phyloP scores from a whole-genome alignment of 2,113 vertebrate genomes.

The Cnemophilus loriae region DNA sequence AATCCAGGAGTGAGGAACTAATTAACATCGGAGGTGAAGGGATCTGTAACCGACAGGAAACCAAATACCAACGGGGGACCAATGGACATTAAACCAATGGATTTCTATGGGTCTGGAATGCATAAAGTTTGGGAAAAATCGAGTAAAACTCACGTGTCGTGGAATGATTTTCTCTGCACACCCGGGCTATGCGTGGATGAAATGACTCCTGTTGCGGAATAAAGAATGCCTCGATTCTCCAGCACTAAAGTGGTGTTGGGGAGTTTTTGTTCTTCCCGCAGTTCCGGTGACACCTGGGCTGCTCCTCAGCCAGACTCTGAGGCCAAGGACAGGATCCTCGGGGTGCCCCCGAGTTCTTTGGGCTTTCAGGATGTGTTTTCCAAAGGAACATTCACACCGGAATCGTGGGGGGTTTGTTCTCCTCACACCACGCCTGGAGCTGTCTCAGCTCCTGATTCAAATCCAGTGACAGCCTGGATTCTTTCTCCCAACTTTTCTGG shows the following conservation, averaged over 20 bases:
- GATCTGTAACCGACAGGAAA: background rate
- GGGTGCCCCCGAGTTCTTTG: rapidly evolving
- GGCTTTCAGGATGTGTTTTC: rapidly evolving
- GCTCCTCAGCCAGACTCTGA: background rate
- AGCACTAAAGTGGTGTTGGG: background rate
- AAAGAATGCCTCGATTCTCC: background rate
- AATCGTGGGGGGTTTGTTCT: background rate
- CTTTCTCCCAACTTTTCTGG: background rate
- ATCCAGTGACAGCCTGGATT: background rate
- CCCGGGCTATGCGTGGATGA: rapidly evolving
- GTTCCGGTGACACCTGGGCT: background rate
- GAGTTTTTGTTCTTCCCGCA: background rate
- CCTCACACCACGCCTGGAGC: background rate
- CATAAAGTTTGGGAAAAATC: background rate
- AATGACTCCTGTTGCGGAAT: background rate
- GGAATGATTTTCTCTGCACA: background rate
- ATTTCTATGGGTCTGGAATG: background rate
- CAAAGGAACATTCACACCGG: background rate
- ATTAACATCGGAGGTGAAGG: background rate
- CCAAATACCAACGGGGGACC: rapidly evolving
- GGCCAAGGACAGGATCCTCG: background rate
- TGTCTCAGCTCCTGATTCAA: background rate
- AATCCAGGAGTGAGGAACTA: background rate
- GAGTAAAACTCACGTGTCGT: too few relatives aligned
- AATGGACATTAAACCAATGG: background rate